Evolutionary conservation across 2,113 vertebrate genomes (phyloP).

Genomic region (Seriola rivoliana): DNA sequence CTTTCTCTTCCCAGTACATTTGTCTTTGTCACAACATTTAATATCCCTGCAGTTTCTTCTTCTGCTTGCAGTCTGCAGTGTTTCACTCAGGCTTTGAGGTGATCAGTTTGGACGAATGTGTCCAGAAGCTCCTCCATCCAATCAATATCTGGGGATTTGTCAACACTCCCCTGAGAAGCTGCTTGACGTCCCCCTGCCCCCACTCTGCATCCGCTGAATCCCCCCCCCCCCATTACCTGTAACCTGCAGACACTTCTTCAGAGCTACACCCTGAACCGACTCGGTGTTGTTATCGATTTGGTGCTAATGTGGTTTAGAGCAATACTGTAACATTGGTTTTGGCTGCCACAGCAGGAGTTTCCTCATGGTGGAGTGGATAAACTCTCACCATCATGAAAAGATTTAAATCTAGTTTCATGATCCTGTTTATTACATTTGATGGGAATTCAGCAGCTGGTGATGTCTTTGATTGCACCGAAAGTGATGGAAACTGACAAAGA

Average conservation of each 20-base stretch:
- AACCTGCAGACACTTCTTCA: conserved; percentile 16
- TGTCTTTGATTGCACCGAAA: background rate
- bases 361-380: background rate
- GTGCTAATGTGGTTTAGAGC: conserved; percentile 46
- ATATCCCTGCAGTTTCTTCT: conserved; percentile 42
- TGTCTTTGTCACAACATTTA: conserved; percentile 70
- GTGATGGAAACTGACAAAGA: background rate
- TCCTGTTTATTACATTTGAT: background rate
- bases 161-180: conserved; percentile 56
- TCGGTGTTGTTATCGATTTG: conserved; percentile 49
- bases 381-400: background rate
- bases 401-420: background rate
- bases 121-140: conserved; percentile 67
- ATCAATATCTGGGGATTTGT: conserved; percentile 78
- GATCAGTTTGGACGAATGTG: conserved; percentile 65
- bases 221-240: conserved; percentile 39
- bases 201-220: conserved; percentile 35
- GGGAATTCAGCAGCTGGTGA: background rate
- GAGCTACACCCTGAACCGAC: conserved; percentile 32
- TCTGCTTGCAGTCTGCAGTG: conserved; percentile 35
- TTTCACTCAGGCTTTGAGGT: conserved; percentile 49
- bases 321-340: conserved; percentile 19
- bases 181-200: conserved; percentile 15
- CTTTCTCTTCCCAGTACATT: conserved; percentile 52
- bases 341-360: background rate